phyloP scores from a whole-genome alignment of 2,797 vertebrate genomes.

The Zenarchopterus dispar region DNA sequence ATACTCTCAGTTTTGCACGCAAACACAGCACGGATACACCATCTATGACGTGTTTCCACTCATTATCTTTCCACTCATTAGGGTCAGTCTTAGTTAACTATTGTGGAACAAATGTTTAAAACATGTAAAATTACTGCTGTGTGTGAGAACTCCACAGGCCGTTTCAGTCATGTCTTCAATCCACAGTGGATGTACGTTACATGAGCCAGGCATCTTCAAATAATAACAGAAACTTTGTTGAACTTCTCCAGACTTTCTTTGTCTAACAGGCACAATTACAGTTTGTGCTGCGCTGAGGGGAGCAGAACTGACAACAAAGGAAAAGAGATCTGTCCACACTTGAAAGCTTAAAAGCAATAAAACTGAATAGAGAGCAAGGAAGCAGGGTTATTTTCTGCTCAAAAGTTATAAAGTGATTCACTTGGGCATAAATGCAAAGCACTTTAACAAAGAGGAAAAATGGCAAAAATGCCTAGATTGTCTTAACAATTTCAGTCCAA shows the following conservation, averaged over 20 bases:
- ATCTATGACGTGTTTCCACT: conserved; percentile 30
- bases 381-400: conserved; percentile 30
- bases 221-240: conserved; percentile 49
- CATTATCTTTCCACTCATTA: conserved; percentile 11
- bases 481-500: conserved; percentile 12
- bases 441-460: conserved; percentile 27
- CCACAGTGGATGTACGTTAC: too few species aligned
- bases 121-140: conserved; percentile 22
- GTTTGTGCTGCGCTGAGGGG: conserved; percentile 36
- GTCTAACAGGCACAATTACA: conserved; percentile 53
- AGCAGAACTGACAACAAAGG: conserved; percentile 54
- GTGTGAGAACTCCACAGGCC: conserved; percentile 41
- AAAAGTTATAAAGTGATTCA: conserved; percentile 33
- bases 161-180: conserved; percentile 20
- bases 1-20: conserved; percentile 3
- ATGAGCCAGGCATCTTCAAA: conserved; percentile 40
- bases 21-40: not conserved
- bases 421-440: conserved; percentile 41
- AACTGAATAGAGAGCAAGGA: conserved; percentile 33
- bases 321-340: conserved; percentile 35
- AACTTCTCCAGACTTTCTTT: conserved; percentile 51
- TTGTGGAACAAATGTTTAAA: conserved; percentile 43
- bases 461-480: conserved; percentile 27
- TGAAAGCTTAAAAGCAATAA: conserved; percentile 52
- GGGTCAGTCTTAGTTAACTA: conserved; percentile 20